These are phyloP conservation scores for Sinocyclocheilus maitianheensis DNA, from an alignment of 2,113 vertebrate species.

Conservation along the genomic window DNA sequence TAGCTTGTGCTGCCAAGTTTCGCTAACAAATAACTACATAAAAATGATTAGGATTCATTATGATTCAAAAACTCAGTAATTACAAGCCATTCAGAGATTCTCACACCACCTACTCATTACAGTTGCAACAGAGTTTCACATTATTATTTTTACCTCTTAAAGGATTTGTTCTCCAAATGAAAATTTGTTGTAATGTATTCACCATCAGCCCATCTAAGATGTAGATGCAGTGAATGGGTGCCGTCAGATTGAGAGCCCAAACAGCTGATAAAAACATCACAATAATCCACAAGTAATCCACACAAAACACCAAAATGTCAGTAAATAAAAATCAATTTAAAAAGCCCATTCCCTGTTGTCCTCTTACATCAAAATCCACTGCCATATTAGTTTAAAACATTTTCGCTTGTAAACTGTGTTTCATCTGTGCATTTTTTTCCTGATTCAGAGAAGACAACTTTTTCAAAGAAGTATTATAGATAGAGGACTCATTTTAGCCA, in stretches of 20 bases:
- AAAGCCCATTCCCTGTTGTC: too few species aligned
- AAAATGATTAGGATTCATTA: background rate
- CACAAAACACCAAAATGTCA: too few species aligned
- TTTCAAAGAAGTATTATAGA: too few species aligned
- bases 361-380: too few species aligned
- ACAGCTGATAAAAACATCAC: background rate
- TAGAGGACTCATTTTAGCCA: too few species aligned
- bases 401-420: too few species aligned
- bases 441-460: too few species aligned
- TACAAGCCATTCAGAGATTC: slow-evolving; percentile 6
- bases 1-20: background rate
- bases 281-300: too few species aligned
- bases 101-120: background rate
- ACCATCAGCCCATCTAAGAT: background rate
- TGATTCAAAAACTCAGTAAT: background rate
- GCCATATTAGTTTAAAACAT: too few species aligned
- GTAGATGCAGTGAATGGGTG: background rate
- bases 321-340: too few species aligned
- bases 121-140: background rate
- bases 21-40: background rate
- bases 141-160: background rate
- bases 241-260: too few species aligned
- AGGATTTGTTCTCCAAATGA: background rate
- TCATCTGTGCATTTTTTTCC: too few species aligned
- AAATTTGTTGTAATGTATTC: background rate